Evolutionary conservation across 2,888 invertebrate species (phyloP).

Genomic region (Nineta flava): DNA sequence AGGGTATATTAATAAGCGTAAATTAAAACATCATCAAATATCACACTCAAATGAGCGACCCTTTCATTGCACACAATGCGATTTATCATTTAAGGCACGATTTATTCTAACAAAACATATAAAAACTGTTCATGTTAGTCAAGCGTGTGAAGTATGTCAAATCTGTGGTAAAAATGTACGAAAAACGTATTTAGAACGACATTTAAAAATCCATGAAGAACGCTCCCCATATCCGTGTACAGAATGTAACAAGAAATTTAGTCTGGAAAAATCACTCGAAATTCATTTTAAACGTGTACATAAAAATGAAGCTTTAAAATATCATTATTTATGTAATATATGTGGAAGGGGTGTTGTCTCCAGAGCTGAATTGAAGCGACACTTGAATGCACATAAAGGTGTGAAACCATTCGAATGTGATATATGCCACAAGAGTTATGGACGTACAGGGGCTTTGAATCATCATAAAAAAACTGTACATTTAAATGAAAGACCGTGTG

Average conservation of each 20-base stretch:
- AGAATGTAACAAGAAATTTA: neutral
- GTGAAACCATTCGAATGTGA: neutral
- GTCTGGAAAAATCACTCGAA: neutral
- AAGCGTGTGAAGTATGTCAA: neutral
- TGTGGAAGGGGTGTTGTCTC: neutral
- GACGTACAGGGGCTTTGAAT: neutral
- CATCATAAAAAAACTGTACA: neutral
- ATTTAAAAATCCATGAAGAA: neutral
- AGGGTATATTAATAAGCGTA: neutral
- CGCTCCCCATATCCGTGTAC: neutral
- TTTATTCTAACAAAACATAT: neutral
- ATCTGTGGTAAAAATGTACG: slow-evolving; percentile 1
- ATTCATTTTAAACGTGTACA: neutral
- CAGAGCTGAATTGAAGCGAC: neutral
- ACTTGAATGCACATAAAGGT: neutral
- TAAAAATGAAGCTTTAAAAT: neutral
- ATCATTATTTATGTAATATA: neutral
- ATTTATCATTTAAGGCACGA: neutral
- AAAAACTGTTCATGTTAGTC: neutral
- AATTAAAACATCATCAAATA: neutral
- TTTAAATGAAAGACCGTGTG: neutral
- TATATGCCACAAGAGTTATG: neutral
- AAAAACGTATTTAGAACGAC: neutral
- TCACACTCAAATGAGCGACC: neutral
- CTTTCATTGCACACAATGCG: neutral